Conservation (phyloP, 2,888 invertebrate species). For the Calliopum simillimum region DNA sequence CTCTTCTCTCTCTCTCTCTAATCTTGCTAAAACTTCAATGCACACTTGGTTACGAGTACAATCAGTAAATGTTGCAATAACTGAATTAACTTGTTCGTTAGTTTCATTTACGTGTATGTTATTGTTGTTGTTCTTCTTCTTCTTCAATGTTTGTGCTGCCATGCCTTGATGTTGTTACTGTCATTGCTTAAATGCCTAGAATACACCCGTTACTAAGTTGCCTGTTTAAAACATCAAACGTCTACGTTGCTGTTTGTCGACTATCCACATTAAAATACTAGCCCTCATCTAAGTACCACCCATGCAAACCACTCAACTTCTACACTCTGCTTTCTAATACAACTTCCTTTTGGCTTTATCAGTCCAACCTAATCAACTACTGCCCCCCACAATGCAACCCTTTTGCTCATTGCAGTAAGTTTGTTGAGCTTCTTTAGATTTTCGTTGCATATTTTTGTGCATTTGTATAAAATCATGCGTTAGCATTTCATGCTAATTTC, state of each 20-base stretch:
- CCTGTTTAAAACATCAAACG: too few relatives aligned
- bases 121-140: constrained; percentile 23
- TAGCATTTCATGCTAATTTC: constrained; percentile 45
- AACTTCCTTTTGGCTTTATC: too few relatives aligned
- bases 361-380: too few relatives aligned
- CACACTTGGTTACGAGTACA: background rate
- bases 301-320: too few relatives aligned
- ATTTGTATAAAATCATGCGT: constrained; percentile 41
- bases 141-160: background rate
- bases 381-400: too few relatives aligned
- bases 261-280: too few relatives aligned
- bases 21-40: background rate
- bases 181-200: constrained; percentile 4
- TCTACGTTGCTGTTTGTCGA: too few relatives aligned
- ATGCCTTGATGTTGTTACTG: constrained; percentile 10
- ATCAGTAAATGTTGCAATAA: constrained; percentile 30
- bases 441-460: constrained; percentile 32
- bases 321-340: too few relatives aligned
- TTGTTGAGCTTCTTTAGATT: constrained; percentile 20
- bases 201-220: too few relatives aligned
- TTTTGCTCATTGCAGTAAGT: too few relatives aligned
- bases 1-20: background rate
- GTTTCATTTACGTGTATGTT: constrained; percentile 24
- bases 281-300: too few relatives aligned
- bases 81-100: constrained; percentile 38